Conservation (phyloP, 2,888 invertebrate genomes). For the Sinohyriopsis cumingii region DNA sequence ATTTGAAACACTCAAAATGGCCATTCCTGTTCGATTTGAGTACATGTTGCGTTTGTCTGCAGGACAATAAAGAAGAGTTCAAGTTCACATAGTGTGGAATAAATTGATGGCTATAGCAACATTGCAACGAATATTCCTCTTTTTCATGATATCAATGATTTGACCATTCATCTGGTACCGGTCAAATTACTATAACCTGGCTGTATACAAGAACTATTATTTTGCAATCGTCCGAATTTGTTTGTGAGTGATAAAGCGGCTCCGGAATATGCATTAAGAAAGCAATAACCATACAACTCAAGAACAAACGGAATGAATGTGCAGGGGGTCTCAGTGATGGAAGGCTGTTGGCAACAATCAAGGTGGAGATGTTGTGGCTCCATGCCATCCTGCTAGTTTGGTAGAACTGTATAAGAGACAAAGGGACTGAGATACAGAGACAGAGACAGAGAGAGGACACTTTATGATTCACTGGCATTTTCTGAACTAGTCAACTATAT, state of each 20-base stretch:
- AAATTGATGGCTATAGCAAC: constrained; percentile 14
- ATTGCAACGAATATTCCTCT: constrained; percentile 20
- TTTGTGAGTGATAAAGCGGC: constrained; percentile 25
- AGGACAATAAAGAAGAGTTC: constrained; percentile 18
- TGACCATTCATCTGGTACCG: constrained; percentile 26
- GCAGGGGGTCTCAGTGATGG: constrained; percentile 32
- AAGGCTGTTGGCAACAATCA: constrained; percentile 28
- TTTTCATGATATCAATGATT: constrained; percentile 15
- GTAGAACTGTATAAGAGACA: constrained; percentile 29
- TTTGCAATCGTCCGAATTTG: constrained; percentile 26
- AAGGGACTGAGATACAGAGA: constrained; percentile 12
- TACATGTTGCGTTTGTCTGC: constrained; percentile 22
- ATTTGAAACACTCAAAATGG: no score
- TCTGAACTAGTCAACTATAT: no score
- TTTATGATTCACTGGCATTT: no score
- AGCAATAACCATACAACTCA: constrained; percentile 35
- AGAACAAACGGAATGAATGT: constrained; percentile 28
- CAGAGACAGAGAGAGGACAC: background rate
- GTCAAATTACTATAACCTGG: constrained; percentile 29
- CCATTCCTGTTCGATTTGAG: constrained; percentile 4
- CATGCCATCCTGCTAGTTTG: constrained; percentile 33
- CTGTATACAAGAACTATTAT: constrained; percentile 34
- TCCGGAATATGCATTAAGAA: constrained; percentile 17
- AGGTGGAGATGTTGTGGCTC: constrained; percentile 39
- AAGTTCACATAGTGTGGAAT: constrained; percentile 4